Base-by-base conservation (phyloP, 2,888 invertebrate species). In the Melanostoma mellinum region DNA sequence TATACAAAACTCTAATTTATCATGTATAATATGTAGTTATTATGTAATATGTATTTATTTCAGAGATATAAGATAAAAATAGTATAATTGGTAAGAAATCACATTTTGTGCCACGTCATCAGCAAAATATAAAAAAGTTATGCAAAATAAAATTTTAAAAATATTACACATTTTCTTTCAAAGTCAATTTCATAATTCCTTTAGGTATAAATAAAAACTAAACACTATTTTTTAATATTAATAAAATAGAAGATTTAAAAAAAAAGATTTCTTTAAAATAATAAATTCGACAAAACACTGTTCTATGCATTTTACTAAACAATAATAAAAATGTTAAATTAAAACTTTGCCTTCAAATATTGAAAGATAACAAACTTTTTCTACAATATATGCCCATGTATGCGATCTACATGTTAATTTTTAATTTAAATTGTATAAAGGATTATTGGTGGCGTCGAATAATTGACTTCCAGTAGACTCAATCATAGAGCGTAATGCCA, bases 391-490 rank as follows among this genome's bases (percentile, higher is more conserved):
- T 30, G n/a, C 58, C 33, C 60, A 56, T 46, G 35, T 10, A 48
- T 3, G 38, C 6, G 38, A 50, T 50, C 38, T 30, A 32, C 4
- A 35, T 3, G 48, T 44, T 6, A 9, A 36, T 38, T 52, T 60
- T 35, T 82, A 82, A 58, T 82, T 82, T 48, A 90, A 88, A 87
- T 90, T 90, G 86, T 90, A 90, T 89, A 91, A 89, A 68, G 90
- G 90, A 87, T 90, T 91, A 86, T 88, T 90, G 60, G 91, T 90
- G 33, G 91, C 91, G 79, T 91, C 91, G 40, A 90, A 91, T 38
- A 94, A 88, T 88, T 94, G 93, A 79, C 93, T 93, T 53, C 93
- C 93, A 38, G 94, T 94, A 5, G 93, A 92, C 86, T 93, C 93
- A 55, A 94, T 93, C 90, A 94, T 92, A 50, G 93, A 92, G 82